Conservation (phyloP, 92 coral and sea anemone species). For the Actinernus sp. region DNA sequence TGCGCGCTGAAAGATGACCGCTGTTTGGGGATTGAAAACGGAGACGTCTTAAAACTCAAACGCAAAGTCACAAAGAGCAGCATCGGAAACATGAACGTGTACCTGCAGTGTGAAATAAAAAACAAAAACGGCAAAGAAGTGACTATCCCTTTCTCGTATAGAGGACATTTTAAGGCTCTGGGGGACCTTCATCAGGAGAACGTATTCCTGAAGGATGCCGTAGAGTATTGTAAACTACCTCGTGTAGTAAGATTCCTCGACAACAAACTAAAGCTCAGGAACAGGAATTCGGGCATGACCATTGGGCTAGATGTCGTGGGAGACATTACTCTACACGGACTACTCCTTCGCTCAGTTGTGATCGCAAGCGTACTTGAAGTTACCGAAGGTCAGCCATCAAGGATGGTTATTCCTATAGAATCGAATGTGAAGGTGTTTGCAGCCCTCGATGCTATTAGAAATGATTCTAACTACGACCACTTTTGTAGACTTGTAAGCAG, state of each 20-base stretch:
- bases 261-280: constrained; percentile 21
- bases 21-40: constrained; percentile 23
- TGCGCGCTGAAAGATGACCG: constrained; percentile 8
- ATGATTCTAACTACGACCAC: too few relatives aligned
- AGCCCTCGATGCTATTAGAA: too few relatives aligned
- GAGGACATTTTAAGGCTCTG: constrained; percentile 22
- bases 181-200: constrained; percentile 5
- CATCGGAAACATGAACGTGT: not conserved
- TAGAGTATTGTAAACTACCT: constrained; percentile 11
- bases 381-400: too few relatives aligned
- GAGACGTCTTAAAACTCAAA: constrained; percentile 38
- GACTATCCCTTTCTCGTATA: constrained; percentile 14
- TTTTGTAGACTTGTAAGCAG: too few relatives aligned
- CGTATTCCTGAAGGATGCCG: constrained; percentile 1
- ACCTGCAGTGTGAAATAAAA: constrained; percentile 5
- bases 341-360: too few relatives aligned
- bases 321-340: not conserved
- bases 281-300: constrained; percentile 1
- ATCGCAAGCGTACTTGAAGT: too few relatives aligned
- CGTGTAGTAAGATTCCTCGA: constrained; percentile 9
- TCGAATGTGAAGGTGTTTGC: too few relatives aligned
- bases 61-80: not conserved
- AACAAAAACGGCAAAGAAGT: not conserved
- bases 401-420: too few relatives aligned
- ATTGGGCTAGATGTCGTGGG: constrained; percentile 6